Conservation (phyloP, 2,888 invertebrate genomes). For the Monoplex corrugatus region DNA sequence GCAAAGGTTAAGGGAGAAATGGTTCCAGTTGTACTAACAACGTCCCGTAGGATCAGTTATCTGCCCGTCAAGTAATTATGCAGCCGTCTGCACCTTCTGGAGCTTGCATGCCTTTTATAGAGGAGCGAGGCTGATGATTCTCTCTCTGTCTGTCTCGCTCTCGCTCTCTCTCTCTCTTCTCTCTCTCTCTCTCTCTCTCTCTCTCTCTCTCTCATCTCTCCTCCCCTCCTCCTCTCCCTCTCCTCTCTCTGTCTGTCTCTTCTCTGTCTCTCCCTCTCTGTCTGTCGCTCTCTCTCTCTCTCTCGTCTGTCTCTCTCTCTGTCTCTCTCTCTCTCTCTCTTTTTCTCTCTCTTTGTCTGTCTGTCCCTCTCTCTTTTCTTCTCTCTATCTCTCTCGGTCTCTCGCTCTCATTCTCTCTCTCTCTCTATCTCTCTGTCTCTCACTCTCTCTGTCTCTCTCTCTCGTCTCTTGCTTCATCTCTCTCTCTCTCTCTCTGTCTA, state of each 20-base stretch:
- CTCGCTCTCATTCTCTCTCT: constrained; percentile 33
- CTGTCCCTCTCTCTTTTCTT: constrained; percentile 8
- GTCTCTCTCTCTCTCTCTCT: not conserved
- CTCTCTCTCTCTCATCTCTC: constrained; percentile 11
- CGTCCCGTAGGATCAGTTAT: no score
- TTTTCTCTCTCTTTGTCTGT: not conserved
- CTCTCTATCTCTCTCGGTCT: constrained; percentile 15
- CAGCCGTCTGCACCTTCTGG: no score
- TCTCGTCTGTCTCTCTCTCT: constrained; percentile 4
- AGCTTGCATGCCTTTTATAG: no score
- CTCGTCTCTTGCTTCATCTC: not conserved
- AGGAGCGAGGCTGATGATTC: no score
- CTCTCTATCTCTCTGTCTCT: constrained; percentile 22
- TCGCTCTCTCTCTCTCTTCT: no score
- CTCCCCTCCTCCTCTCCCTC: not conserved
- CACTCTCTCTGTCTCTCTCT: not conserved
- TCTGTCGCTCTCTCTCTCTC: constrained; percentile 33
- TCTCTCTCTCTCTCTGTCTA: not conserved
- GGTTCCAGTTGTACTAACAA: no score
- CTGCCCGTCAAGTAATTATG: no score
- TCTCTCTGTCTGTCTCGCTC: no score
- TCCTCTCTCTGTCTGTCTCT: not conserved
- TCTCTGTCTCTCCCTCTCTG: no score
- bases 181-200: constrained; percentile 34
- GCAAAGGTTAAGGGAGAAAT: no score